Evolutionary conservation across 1,140 invertebrate genomes (phyloP), one percentile per base, ranked within the genome.

Genomic region (Drosophila fuyamai): DNA sequence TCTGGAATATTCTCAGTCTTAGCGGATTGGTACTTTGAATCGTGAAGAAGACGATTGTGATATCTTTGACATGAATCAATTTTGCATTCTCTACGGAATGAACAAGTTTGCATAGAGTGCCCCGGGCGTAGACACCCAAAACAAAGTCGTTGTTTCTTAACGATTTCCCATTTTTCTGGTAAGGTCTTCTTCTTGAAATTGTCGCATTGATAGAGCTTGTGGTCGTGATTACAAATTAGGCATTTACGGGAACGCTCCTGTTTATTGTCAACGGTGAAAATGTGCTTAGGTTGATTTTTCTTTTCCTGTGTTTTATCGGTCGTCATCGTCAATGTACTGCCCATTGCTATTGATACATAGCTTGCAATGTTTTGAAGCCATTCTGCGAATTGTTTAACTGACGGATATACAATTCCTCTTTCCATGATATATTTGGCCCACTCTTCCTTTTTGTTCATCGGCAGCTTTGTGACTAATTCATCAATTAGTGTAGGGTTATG

Each of bases 401-500:
- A 44, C 14, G 43, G 16, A 8, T 18, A 44, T 10, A 44, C 43
- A 10, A 44, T 44, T 10, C 16, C 1, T 12, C 8, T 44, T 44
- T 44, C 9, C 16, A 44, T 44, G 4, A 18, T 18, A 18, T 44
- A 44, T 16, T 44, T 18, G 4, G 43, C 43, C 43, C 43, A 18
- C 43, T 44, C 16, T 18, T 27, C 46, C 8, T 44, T 44, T 44
- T 44, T 44, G 43, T 44, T 44, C 14, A 44, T 44, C n/a, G n/a
- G 43, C 7, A 18, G 14, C 5, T 44, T 44, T 18, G 14, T 3
- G n/a, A 44, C 14, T 44, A 16, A 44, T 18, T 44, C 43, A 0
- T 10, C 44, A 12, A 47, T 23, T 47, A 47, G 10, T 5, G 18
- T 16, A 13, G 18, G 4, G 18, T 5, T 47, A 12, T 47, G 16